Evolutionary conservation across 1,140 invertebrate genomes (phyloP).

Genomic region (Lepidotrigona ventralis): DNA sequence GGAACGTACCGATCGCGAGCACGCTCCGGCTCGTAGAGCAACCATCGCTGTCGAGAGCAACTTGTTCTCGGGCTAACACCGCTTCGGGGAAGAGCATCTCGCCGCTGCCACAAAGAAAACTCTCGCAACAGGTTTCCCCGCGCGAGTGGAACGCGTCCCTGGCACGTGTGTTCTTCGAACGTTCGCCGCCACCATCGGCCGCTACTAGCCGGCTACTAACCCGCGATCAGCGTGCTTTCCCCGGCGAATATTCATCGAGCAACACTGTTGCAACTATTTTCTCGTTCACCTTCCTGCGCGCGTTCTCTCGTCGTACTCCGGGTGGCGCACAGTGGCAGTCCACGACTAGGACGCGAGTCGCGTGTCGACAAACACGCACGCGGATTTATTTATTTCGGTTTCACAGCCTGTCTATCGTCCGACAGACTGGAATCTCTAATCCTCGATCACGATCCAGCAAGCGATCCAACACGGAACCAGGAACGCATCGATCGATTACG

Average conservation of each 20-base stretch:
- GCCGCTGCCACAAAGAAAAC: conserved; percentile 21
- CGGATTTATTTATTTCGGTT: conserved; percentile 45
- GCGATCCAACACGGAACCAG: neutral
- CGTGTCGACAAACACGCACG: conserved; percentile 41
- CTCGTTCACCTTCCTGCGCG: conserved; percentile 41
- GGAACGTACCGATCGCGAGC: conserved; percentile 35
- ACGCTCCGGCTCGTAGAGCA: conserved; percentile 45
- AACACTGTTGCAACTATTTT: conserved; percentile 22
- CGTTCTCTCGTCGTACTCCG: neutral
- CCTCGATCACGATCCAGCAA: neutral
- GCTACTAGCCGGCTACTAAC: neutral
- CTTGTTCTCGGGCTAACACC: conserved; percentile 54
- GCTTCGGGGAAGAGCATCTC: conserved; percentile 48
- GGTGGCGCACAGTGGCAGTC: neutral
- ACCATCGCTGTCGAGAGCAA: conserved; percentile 44
- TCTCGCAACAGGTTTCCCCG: conserved; percentile 41
- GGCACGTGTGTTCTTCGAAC: conserved; percentile 33
- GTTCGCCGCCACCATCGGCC: neutral
- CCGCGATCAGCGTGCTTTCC: neutral
- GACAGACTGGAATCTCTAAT: neutral
- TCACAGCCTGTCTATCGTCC: neutral
- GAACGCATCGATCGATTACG: conserved; percentile 38
- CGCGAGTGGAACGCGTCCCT: neutral
- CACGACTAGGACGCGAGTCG: conserved; percentile 8
- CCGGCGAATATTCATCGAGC: neutral